These are phyloP conservation scores for Oreotrochilus melanogaster DNA, from an alignment of 2,113 vertebrate genomes.

Conservation along the genomic window DNA sequence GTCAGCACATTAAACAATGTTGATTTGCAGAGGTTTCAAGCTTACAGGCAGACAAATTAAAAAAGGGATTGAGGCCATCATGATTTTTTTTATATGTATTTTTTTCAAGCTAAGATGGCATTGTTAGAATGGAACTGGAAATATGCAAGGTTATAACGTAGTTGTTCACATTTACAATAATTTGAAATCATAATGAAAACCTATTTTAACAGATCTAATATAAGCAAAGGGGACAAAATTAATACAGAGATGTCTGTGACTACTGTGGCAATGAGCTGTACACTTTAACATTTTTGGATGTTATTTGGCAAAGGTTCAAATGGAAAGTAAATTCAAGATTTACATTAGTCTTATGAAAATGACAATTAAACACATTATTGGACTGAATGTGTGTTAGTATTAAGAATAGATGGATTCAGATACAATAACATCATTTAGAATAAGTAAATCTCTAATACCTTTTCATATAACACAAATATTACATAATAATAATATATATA, in stretches of 20 bases:
- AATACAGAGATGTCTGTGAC: background rate
- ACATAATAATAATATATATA: too few species aligned
- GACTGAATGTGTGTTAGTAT: background rate
- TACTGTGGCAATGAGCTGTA: background rate
- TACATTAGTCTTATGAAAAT: background rate
- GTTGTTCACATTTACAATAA: constrained; percentile 6
- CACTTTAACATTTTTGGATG: background rate
- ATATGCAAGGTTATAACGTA: background rate
- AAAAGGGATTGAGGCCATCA: background rate
- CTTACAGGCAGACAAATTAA: background rate
- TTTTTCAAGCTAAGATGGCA: background rate
- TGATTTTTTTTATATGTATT: background rate
- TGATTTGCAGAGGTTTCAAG: constrained; percentile 7
- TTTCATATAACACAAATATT: background rate
- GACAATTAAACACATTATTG: background rate
- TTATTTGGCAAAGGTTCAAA: constrained; percentile 14
- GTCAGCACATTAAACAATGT: background rate
- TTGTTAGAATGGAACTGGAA: constrained; percentile 2
- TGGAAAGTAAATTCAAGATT: background rate
- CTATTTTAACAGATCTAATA: background rate
- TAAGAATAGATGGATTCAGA: background rate
- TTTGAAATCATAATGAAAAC: constrained; percentile 25
- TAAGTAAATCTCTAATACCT: background rate
- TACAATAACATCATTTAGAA: background rate
- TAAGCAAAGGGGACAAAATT: background rate